A percentile compares a stretch with the other conserved stretches of the same genome.
Evolutionary conservation across 2,797 vertebrate species (phyloP).

Genomic region (Oreortyx pictus): DNA sequence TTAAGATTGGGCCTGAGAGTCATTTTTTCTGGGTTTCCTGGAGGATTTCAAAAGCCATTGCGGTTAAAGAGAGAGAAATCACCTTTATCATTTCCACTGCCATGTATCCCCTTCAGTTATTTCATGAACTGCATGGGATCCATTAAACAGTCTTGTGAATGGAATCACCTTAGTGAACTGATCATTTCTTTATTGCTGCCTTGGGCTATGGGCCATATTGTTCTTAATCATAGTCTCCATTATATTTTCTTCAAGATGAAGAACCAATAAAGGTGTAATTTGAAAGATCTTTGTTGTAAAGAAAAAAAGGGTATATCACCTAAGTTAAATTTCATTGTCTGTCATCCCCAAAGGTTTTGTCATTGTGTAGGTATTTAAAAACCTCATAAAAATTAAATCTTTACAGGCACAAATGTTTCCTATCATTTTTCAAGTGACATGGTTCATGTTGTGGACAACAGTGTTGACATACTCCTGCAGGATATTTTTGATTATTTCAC

Average conservation of each 20-base stretch:
- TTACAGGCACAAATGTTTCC: neutral
- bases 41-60: neutral
- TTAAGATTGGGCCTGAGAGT: neutral
- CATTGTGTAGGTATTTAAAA: neutral
- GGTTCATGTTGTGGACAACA: neutral
- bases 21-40: neutral
- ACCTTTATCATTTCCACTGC: neutral
- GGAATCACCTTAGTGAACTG: constrained; percentile 18
- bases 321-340: neutral
- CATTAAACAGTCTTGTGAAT: constrained; percentile 6
- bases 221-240: neutral
- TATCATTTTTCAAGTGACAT: neutral
- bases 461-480: neutral
- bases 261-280: neutral
- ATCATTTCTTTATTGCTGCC: neutral
- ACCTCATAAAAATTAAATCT: neutral
- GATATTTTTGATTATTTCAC: neutral
- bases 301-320: neutral
- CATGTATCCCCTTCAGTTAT: neutral
- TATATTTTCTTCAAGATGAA: neutral
- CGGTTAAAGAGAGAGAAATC: neutral
- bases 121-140: neutral
- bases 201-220: neutral
- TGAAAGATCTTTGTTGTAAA: neutral
- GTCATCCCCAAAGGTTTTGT: neutral